Evolutionary conservation across 2,888 invertebrate genomes (phyloP).

Genomic region (Troides oblongomaculatus): DNA sequence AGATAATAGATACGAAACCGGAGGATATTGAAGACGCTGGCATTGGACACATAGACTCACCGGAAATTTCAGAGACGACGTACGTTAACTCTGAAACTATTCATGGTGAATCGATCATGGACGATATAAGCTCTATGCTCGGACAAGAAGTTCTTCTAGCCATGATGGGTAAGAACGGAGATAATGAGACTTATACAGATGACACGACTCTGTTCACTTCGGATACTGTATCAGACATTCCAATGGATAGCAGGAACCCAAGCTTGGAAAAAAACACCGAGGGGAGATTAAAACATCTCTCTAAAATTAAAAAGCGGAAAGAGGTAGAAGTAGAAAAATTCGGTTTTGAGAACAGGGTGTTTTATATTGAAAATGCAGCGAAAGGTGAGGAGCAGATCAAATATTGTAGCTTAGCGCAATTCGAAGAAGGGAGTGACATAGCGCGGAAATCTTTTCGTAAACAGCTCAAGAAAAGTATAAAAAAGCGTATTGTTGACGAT

Average conservation of each 20-base stretch:
- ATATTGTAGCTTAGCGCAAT: slow-evolving; percentile 89
- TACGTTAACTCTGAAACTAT: slow-evolving; percentile 84
- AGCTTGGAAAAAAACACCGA: slow-evolving; percentile 81
- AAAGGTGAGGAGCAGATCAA: slow-evolving; percentile 81
- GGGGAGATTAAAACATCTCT: slow-evolving; percentile 78
- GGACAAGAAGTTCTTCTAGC: slow-evolving; percentile 85
- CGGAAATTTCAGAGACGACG: slow-evolving; percentile 88
- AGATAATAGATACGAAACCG: slow-evolving; percentile 81
- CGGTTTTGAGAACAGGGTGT: slow-evolving; percentile 87
- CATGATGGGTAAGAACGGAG: slow-evolving; percentile 82
- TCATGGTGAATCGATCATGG: slow-evolving; percentile 88
- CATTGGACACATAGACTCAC: slow-evolving; percentile 90
- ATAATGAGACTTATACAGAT: slow-evolving; percentile 85
- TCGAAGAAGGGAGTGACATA: slow-evolving; percentile 91
- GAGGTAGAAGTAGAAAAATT: slow-evolving; percentile 79
- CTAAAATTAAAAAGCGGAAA: slow-evolving; percentile 66
- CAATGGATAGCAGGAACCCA: slow-evolving; percentile 75
- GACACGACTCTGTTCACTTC: slow-evolving; percentile 84
- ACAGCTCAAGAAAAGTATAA: slow-evolving; percentile 65
- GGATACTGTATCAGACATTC: slow-evolving; percentile 76
- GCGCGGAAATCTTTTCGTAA: slow-evolving; percentile 87
- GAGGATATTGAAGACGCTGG: slow-evolving; percentile 71
- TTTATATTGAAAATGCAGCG: slow-evolving; percentile 77
- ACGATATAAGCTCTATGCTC: slow-evolving; percentile 87
- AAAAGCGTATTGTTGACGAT: slow-evolving; percentile 63